Percentiles rank a stretch among this genome's conserved stretches.
Evolutionary conservation across 2,113 vertebrate species (phyloP).

Genomic region (Callipepla squamata): DNA sequence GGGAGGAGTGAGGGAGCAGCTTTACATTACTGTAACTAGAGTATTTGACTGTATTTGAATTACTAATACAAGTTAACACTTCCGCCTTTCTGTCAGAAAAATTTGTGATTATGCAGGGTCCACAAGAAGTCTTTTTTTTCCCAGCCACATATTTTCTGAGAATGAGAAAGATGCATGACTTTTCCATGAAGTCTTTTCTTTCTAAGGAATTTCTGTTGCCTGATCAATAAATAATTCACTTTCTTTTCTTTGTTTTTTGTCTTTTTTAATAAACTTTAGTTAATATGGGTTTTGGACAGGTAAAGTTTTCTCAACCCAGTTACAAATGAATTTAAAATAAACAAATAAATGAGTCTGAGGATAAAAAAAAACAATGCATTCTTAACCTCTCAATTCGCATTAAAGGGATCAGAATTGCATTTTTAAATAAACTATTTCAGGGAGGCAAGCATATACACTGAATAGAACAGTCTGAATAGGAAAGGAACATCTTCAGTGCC

Average conservation of each 20-base stretch:
- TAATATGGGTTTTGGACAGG: not conserved
- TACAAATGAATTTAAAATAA: not conserved
- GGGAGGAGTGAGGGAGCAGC: not conserved
- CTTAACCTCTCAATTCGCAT: not conserved
- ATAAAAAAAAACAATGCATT: not conserved
- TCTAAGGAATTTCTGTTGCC: not conserved
- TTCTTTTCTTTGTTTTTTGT: not conserved
- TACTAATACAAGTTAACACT: not conserved
- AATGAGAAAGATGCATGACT: not conserved
- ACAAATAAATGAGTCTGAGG: not conserved
- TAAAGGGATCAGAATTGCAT: not conserved
- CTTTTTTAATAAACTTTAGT: not conserved
- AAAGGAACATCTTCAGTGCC: accelerated
- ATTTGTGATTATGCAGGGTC: not conserved
- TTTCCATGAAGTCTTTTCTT: not conserved
- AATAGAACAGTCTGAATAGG: not conserved
- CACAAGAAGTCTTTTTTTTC: not conserved
- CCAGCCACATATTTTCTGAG: accelerated
- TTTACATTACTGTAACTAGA: not conserved
- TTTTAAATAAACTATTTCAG: not conserved
- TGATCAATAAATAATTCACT: not conserved
- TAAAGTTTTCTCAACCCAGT: not conserved
- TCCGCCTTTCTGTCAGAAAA: not conserved
- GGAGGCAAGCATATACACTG: not conserved
- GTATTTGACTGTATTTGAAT: not conserved